A percentile compares a stretch with the other conserved stretches of the same genome.
These are phyloP conservation scores for Balaenoptera acutorostrata DNA, from an alignment of 2,113 vertebrate species.

Conservation along the genomic window DNA sequence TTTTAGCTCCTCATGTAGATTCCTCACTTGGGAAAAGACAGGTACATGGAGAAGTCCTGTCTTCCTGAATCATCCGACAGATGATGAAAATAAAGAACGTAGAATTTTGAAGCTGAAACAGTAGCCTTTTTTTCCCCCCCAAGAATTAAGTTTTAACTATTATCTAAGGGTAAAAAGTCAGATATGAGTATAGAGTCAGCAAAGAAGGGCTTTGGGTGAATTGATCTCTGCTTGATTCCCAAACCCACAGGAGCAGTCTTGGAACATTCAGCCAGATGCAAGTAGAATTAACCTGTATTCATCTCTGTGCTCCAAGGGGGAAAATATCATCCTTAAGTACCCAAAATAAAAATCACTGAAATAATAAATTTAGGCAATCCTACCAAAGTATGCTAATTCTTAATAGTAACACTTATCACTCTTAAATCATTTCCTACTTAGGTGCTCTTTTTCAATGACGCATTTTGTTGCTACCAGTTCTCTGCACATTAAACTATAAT, in stretches of 20 bases:
- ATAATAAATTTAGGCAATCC: constrained; percentile 34
- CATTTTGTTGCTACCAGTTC: neutral
- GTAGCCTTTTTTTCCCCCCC: neutral
- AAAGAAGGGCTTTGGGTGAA: neutral
- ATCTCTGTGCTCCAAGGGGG: constrained; percentile 22
- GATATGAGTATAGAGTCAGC: neutral
- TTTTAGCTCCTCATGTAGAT: neutral
- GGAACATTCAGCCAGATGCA: constrained; percentile 7
- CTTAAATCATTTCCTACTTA: neutral
- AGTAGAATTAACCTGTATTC: constrained; percentile 44
- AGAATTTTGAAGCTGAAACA: neutral
- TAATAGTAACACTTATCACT: neutral
- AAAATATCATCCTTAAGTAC: constrained; percentile 18
- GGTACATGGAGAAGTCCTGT: neutral
- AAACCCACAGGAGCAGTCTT: neutral
- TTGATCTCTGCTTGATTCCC: constrained; percentile 30
- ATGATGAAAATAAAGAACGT: neutral
- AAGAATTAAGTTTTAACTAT: neutral
- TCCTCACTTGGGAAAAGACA: neutral
- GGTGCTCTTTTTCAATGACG: neutral
- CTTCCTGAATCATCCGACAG: neutral
- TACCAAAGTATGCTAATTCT: constrained; percentile 20
- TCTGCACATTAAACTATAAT: neutral
- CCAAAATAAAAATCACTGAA: constrained; percentile 2
- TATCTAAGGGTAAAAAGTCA: neutral